These are phyloP conservation scores for Baryphthengus martii DNA, from an alignment of 2,113 vertebrate species.

Conservation along the genomic window DNA sequence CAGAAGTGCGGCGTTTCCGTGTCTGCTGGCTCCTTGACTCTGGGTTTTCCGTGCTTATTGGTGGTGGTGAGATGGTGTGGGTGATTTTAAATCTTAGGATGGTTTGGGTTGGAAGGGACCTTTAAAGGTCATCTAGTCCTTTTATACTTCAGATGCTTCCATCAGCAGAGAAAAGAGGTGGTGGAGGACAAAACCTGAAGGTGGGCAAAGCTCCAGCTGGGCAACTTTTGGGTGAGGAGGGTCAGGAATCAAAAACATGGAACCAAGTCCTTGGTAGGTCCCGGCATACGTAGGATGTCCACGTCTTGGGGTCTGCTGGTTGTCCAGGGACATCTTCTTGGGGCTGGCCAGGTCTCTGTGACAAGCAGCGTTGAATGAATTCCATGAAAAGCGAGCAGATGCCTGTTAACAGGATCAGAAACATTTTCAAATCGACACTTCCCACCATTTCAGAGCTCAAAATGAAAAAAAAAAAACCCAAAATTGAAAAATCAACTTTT, in stretches of 20 bases:
- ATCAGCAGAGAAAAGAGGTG: not conserved
- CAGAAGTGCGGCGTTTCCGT: not conserved
- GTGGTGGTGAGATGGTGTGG: not conserved
- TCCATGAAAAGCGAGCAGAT: not conserved
- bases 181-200: not conserved
- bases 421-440: not conserved
- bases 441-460: not conserved
- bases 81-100: not conserved
- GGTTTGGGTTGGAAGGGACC: too few species aligned
- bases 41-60: accelerated
- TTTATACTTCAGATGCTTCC: not conserved
- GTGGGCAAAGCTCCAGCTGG: not conserved
- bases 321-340: not conserved
- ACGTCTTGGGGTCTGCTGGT: not conserved
- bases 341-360: not conserved
- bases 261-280: not conserved
- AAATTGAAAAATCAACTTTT: not conserved
- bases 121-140: too few species aligned
- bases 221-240: not conserved
- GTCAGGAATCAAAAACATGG: not conserved
- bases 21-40: not conserved
- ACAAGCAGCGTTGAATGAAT: not conserved
- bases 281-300: not conserved
- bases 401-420: not conserved
- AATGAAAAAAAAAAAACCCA: too few species aligned